These are phyloP conservation scores for Smithornis capensis DNA, from an alignment of 2,113 vertebrate genomes.

Conservation along the genomic window DNA sequence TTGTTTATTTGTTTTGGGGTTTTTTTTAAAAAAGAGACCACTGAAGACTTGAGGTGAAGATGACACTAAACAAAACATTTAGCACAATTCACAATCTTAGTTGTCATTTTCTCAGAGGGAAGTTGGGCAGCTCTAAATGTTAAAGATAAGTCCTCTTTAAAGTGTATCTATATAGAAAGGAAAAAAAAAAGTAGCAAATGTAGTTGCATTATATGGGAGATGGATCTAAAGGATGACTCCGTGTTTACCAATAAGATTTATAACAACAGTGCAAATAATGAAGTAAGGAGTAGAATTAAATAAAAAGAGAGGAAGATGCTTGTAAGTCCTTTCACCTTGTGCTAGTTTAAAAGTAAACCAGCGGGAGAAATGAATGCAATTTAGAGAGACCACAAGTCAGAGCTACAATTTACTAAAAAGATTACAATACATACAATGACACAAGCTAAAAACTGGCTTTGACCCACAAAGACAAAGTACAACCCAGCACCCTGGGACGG, in stretches of 20 bases:
- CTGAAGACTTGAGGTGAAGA: background rate
- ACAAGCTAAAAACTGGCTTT: too few relatives aligned
- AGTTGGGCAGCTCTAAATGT: background rate
- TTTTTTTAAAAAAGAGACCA: background rate
- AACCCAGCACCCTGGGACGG: too few relatives aligned
- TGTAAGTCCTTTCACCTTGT: background rate
- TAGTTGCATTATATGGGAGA: background rate
- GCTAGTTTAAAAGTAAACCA: too few relatives aligned
- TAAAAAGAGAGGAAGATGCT: background rate
- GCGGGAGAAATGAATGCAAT: too few relatives aligned
- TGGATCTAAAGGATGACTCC: background rate
- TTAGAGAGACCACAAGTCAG: too few relatives aligned
- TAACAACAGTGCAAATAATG: background rate
- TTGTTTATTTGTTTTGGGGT: background rate
- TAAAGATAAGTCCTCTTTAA: background rate
- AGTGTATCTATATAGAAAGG: background rate
- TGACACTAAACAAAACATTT: background rate
- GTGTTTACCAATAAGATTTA: background rate
- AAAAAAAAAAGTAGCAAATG: background rate
- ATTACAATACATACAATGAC: too few relatives aligned
- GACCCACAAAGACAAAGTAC: too few relatives aligned
- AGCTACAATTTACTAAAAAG: too few relatives aligned
- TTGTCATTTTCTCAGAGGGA: background rate
- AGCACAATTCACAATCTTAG: background rate
- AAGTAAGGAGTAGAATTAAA: background rate